Evolutionary conservation across 2,888 invertebrate species (phyloP).

Genomic region (Ditylenchus weischeri): DNA sequence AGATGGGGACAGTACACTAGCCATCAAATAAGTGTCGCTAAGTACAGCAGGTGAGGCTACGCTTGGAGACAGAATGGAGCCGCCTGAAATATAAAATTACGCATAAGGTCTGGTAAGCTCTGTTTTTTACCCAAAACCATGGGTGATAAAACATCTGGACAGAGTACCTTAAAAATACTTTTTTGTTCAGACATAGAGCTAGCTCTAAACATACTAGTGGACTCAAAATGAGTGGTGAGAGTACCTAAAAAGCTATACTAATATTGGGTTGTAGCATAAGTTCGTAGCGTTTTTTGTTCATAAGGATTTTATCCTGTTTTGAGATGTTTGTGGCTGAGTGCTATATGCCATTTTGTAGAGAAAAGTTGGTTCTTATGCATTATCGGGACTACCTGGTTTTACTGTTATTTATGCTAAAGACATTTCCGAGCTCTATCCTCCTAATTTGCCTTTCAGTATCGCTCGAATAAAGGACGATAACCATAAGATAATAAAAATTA

Average conservation of each 20-base stretch:
- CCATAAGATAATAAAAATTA: too few relatives aligned
- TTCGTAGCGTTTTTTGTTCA: too few relatives aligned
- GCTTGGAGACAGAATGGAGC: constrained; percentile 48
- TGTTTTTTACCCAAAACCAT: constrained; percentile 2
- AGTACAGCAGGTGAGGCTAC: constrained; percentile 51
- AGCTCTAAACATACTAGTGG: constrained; percentile 12
- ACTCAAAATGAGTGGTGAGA: constrained; percentile 34
- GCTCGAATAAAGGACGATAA: too few relatives aligned
- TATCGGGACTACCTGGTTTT: too few relatives aligned
- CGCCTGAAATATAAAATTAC: constrained; percentile 21
- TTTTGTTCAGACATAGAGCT: constrained; percentile 2
- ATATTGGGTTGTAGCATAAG: not conserved
- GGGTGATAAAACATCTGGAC: constrained; percentile 39
- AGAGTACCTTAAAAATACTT: constrained; percentile 39
- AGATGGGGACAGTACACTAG: constrained; percentile 49
- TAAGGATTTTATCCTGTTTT: too few relatives aligned
- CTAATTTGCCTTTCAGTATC: too few relatives aligned
- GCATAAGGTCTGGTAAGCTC: too few relatives aligned
- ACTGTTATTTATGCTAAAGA: too few relatives aligned
- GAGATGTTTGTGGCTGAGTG: too few relatives aligned
- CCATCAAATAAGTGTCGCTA: constrained; percentile 48
- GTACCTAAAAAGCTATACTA: not conserved
- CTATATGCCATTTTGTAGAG: too few relatives aligned
- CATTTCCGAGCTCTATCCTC: too few relatives aligned
- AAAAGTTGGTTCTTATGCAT: too few relatives aligned